phyloP scores from a whole-genome alignment of 2,113 vertebrate genomes.

The Gadus macrocephalus region DNA sequence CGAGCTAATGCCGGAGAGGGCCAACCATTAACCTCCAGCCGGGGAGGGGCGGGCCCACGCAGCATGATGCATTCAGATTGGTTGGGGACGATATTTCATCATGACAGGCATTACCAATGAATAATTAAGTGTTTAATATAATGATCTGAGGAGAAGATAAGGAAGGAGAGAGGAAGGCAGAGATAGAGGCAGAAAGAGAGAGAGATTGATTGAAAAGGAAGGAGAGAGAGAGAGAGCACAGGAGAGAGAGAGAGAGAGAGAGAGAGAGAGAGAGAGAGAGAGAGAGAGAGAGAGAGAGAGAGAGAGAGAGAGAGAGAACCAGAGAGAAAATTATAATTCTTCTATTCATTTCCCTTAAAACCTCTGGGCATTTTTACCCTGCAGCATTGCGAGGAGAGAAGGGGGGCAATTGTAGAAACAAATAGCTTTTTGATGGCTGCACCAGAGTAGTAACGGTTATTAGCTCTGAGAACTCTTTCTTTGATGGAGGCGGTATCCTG shows the following conservation, averaged over 20 bases:
- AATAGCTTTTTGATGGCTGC: constrained; percentile 77
- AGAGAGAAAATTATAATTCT: constrained; percentile 86
- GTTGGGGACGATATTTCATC: constrained; percentile 83
- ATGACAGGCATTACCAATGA: constrained; percentile 89
- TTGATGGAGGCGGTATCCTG: constrained; percentile 79
- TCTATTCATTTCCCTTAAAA: constrained; percentile 83
- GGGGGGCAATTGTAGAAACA: constrained; percentile 71
- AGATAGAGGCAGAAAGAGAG: constrained; percentile 33
- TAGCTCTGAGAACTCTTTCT: constrained; percentile 78
- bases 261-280: background rate
- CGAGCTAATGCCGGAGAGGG: constrained; percentile 77
- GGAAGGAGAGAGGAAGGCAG: constrained; percentile 8
- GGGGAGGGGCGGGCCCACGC: constrained; percentile 65
- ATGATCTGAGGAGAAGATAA: constrained; percentile 69
- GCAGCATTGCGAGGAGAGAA: constrained; percentile 64
- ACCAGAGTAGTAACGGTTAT: constrained; percentile 76
- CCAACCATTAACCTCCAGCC: constrained; percentile 83
- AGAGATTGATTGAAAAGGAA: too few species aligned
- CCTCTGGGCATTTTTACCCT: constrained; percentile 72
- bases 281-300: constrained; percentile 12
- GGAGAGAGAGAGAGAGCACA: constrained; percentile 50
- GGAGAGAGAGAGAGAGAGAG: constrained; percentile 29
- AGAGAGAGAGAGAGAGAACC: constrained; percentile 31
- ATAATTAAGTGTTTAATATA: constrained; percentile 98
- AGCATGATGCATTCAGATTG: constrained; percentile 80